phyloP scores from a whole-genome alignment of 2,113 vertebrate genomes.

The Corvus cornix region DNA sequence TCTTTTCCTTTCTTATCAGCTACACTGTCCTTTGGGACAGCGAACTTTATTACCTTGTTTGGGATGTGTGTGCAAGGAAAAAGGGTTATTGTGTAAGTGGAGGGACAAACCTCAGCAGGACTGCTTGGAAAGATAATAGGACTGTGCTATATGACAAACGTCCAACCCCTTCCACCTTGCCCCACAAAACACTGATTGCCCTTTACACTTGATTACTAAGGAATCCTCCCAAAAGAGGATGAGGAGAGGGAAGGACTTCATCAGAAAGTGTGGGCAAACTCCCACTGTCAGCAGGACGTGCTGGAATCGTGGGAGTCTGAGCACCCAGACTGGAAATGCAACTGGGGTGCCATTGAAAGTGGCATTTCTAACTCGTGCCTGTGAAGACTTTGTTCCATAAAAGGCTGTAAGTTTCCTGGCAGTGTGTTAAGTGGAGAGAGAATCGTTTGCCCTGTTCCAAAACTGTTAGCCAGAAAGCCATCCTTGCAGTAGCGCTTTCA shows the following conservation, averaged over 20 bases:
- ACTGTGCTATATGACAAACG: background rate
- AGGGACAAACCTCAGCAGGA: background rate
- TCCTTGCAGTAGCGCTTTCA: accelerated
- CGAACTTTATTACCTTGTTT: background rate
- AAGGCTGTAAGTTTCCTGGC: background rate
- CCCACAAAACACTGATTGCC: background rate
- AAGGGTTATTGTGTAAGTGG: background rate
- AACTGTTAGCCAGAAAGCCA: background rate
- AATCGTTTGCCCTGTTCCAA: background rate
- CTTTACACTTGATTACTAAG: background rate
- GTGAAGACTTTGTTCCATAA: background rate
- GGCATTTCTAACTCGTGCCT: background rate
- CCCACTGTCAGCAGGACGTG: accelerated
- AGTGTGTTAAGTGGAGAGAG: background rate
- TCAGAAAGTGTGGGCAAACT: background rate
- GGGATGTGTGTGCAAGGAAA: no score
- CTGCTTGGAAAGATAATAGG: background rate
- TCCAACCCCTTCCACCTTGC: no score
- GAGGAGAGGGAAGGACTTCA: background rate
- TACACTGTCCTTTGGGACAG: background rate
- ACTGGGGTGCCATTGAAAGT: background rate
- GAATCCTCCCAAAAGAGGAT: background rate
- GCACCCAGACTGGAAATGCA: background rate
- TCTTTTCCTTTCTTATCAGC: background rate
- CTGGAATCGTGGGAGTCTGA: background rate